Conservation (phyloP, 2,797 vertebrate species). For the Pogoniulus pusillus region DNA sequence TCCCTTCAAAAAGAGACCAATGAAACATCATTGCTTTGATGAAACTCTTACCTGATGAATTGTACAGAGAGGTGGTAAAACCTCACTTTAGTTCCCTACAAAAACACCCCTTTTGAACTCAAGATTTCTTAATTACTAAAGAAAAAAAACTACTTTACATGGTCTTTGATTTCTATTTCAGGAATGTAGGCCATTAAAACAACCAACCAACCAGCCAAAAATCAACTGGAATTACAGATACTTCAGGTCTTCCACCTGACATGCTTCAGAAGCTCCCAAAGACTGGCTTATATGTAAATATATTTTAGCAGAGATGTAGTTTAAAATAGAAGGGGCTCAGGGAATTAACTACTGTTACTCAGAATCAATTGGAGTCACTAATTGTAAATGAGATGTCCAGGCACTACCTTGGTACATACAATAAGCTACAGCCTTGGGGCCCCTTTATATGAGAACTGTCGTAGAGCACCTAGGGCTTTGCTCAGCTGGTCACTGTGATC, state of each 20-base stretch:
- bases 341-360: not conserved
- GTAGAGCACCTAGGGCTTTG: not conserved
- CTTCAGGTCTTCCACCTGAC: not conserved
- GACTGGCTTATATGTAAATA: conserved; percentile 17
- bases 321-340: conserved; percentile 29
- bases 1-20: not conserved
- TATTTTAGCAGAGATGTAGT: not conserved
- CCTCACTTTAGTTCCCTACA: not conserved
- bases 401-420: rapidly evolving
- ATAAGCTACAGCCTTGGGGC: not conserved
- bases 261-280: not conserved
- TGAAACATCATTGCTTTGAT: conserved; percentile 2
- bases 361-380: not conserved
- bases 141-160: not conserved
- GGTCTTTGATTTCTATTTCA: not conserved
- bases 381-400: not conserved
- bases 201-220: not conserved
- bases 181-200: not conserved
- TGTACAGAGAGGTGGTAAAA: not conserved
- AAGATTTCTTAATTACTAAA: not conserved
- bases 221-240: not conserved
- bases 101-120: not conserved
- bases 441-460: rapidly evolving
- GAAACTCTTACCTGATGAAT: not conserved
- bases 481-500: not conserved